Evolutionary conservation across 2,888 invertebrate species (phyloP).

Genomic region (Drosophila mayaguana): DNA sequence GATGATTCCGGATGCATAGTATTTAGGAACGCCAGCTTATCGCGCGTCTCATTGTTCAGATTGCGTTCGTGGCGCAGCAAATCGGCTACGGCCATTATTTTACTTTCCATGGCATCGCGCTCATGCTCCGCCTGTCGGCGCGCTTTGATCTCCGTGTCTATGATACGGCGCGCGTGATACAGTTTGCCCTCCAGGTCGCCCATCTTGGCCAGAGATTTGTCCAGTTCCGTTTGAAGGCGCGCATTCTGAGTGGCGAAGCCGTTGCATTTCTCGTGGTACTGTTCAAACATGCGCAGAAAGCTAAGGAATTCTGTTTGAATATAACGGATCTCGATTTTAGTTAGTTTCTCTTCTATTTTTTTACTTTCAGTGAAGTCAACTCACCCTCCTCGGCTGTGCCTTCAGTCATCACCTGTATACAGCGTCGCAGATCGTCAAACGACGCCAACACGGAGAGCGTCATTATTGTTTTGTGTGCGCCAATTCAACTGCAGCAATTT

Average conservation of each 20-base stretch:
- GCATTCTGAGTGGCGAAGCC: constrained; percentile 90
- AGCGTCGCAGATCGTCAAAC: constrained; percentile 90
- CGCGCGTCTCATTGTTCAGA: constrained; percentile 92
- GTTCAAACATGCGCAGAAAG: constrained; percentile 90
- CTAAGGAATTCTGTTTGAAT: constrained; percentile 88
- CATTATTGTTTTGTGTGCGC: constrained; percentile 67
- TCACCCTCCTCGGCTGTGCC: constrained; percentile 90
- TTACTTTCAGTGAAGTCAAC: constrained; percentile 50
- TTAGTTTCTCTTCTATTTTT: not conserved
- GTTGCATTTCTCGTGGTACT: constrained; percentile 89
- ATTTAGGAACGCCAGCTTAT: constrained; percentile 92
- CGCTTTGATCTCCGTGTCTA: constrained; percentile 92
- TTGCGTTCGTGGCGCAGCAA: constrained; percentile 90
- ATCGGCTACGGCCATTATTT: constrained; percentile 90
- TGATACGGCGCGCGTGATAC: constrained; percentile 91
- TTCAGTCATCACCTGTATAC: constrained; percentile 88
- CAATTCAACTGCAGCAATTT: constrained; percentile 30
- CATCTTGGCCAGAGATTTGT: constrained; percentile 90
- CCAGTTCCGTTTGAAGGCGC: constrained; percentile 89
- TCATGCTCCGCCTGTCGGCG: constrained; percentile 90
- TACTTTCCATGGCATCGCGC: constrained; percentile 90
- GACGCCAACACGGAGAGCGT: constrained; percentile 88
- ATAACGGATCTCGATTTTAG: not conserved
- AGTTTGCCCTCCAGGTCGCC: constrained; percentile 92
- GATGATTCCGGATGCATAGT: constrained; percentile 85